These are phyloP conservation scores for Oophaga pumilio DNA, from an alignment of 2,113 vertebrate genomes.

Conservation along the genomic window DNA sequence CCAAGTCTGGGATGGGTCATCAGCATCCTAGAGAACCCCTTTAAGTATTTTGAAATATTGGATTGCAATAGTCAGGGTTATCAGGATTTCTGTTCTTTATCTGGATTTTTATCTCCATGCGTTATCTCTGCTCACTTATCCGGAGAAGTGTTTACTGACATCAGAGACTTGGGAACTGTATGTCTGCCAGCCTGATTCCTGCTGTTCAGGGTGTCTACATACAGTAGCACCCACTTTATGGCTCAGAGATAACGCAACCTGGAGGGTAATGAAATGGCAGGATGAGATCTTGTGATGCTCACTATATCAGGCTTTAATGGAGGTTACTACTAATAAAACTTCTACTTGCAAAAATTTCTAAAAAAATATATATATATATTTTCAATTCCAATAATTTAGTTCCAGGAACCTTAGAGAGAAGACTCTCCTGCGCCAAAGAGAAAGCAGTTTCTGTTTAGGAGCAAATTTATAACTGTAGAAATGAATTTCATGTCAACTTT, in stretches of 20 bases:
- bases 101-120: background rate
- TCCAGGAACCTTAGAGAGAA: too few species aligned
- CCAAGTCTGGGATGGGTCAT: too few species aligned
- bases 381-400: too few species aligned
- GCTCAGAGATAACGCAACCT: slow-evolving; percentile 27
- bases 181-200: background rate
- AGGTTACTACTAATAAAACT: background rate
- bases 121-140: background rate
- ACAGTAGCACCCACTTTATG: slow-evolving; percentile 41
- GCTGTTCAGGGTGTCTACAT: background rate
- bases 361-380: too few species aligned
- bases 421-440: too few species aligned
- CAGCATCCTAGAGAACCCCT: too few species aligned
- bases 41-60: background rate
- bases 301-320: background rate
- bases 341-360: background rate
- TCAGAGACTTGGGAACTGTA: background rate
- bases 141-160: slow-evolving; percentile 25
- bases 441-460: too few species aligned
- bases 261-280: slow-evolving; percentile 7
- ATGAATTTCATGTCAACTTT: too few species aligned
- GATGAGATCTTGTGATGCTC: background rate
- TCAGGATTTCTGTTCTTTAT: background rate
- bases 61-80: background rate
- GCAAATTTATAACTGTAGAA: too few species aligned